A percentile compares a stretch with the other conserved stretches of the same genome.
Evolutionary conservation across 2,113 vertebrate genomes (phyloP).

Genomic region (Cichladusa arquata): DNA sequence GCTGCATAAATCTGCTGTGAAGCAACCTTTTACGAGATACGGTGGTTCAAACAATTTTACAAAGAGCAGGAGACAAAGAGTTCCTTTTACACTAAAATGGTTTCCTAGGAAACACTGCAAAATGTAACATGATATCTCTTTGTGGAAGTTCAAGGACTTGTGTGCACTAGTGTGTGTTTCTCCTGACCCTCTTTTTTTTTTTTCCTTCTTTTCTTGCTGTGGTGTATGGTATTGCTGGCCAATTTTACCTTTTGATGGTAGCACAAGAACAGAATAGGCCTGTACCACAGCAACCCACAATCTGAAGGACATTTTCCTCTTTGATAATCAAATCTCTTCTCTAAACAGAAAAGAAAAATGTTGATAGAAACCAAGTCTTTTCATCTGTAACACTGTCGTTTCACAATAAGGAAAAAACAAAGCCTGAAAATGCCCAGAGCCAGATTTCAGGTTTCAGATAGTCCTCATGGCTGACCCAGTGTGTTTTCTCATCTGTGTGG

Average conservation of each 20-base stretch:
- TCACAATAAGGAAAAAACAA: not conserved
- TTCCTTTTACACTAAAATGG: conserved; percentile 70
- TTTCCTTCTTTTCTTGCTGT: not conserved
- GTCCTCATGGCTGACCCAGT: not conserved
- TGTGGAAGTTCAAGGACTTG: conserved; percentile 73
- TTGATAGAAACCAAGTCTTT: not conserved
- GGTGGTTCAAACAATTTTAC: conserved; percentile 77
- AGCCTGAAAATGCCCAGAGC: not conserved
- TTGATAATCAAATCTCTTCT: not conserved
- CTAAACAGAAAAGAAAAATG: not conserved
- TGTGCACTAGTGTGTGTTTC: not conserved
- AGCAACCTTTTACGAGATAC: conserved; percentile 71
- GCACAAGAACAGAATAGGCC: not conserved
- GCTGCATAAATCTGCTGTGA: conserved; percentile 66
- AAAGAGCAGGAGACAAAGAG: conserved; percentile 77
- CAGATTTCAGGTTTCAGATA: not conserved
- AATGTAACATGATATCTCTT: conserved; percentile 65
- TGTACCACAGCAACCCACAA: not conserved
- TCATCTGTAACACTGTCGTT: not conserved
- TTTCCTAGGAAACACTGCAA: conserved; percentile 79
- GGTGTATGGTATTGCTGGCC: not conserved
- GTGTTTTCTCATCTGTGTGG: not conserved
- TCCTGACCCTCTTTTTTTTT: not conserved
- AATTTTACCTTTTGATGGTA: conserved; percentile 17
- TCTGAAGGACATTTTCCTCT: not conserved